Evolutionary conservation across 2,888 invertebrate species (phyloP).

Genomic region (Oscheius myriophilus): DNA sequence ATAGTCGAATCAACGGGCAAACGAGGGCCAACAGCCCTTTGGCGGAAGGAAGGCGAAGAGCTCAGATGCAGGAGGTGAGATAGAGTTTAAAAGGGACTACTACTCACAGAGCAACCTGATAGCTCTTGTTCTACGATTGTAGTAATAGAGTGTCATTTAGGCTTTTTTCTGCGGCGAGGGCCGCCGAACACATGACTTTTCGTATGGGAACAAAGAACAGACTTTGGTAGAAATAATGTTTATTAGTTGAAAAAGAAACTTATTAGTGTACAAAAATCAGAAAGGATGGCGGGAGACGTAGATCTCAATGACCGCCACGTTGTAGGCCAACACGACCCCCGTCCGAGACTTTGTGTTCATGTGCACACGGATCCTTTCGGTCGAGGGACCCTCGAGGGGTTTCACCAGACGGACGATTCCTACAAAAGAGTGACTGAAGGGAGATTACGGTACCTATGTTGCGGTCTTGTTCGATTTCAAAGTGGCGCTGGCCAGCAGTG

Average conservation of each 20-base stretch:
- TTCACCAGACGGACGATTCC: conserved; percentile 60
- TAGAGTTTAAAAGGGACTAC: not conserved
- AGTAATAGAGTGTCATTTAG: too few relatives aligned
- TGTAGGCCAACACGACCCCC: conserved; percentile 71
- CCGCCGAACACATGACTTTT: not conserved
- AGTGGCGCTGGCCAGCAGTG: conserved; percentile 68
- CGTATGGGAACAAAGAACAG: not conserved
- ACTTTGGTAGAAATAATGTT: not conserved
- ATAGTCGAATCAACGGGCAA: conserved; percentile 11
- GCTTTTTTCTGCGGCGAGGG: not conserved
- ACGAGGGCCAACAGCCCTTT: too few relatives aligned
- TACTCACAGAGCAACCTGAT: too few relatives aligned
- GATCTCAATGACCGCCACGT: conserved; percentile 71
- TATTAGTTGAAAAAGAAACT: not conserved
- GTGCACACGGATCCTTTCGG: conserved; percentile 61
- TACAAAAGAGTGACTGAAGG: conserved; percentile 32
- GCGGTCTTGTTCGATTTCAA: conserved; percentile 70
- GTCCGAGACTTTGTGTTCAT: conserved; percentile 71
- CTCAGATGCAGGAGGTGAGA: too few relatives aligned
- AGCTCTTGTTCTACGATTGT: too few relatives aligned
- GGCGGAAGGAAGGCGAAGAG: too few relatives aligned
- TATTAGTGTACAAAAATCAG: conserved; percentile 34
- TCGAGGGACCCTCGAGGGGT: conserved; percentile 55
- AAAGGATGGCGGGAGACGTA: conserved; percentile 69
- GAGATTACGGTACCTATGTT: conserved; percentile 67